These are phyloP conservation scores for Myotis myotis DNA, from an alignment of 2,797 vertebrate genomes.

Conservation along the genomic window DNA sequence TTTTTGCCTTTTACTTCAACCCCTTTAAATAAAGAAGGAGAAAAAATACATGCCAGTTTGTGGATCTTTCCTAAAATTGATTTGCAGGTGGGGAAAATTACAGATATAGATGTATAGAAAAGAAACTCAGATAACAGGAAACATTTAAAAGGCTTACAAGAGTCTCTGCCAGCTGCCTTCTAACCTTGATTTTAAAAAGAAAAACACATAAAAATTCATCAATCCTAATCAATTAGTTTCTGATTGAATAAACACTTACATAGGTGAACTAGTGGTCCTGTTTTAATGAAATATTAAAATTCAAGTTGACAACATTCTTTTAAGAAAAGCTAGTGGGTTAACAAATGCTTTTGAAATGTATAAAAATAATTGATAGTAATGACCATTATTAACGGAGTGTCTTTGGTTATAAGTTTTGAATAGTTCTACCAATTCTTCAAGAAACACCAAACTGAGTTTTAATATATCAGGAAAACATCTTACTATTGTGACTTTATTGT, in stretches of 20 bases:
- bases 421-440: neutral
- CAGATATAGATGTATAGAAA: constrained; percentile 11
- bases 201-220: constrained; percentile 76
- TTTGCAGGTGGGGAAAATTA: constrained; percentile 6
- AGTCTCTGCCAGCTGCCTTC: constrained; percentile 49
- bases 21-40: constrained; percentile 66
- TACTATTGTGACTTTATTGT: constrained; percentile 50
- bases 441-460: constrained; percentile 49
- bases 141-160: constrained; percentile 12
- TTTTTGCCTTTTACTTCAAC: constrained; percentile 62
- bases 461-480: constrained; percentile 56
- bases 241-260: constrained; percentile 74
- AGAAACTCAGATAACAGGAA: neutral
- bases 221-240: constrained; percentile 79
- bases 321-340: constrained; percentile 50
- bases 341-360: constrained; percentile 49
- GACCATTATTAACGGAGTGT: constrained; percentile 40
- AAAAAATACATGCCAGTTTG: constrained; percentile 45
- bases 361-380: constrained; percentile 57
- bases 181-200: constrained; percentile 58
- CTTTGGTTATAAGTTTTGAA: constrained; percentile 43
- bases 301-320: constrained; percentile 54
- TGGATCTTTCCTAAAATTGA: constrained; percentile 57
- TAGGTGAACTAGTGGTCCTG: constrained; percentile 68
- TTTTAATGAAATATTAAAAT: constrained; percentile 76